Conservation (phyloP, 30 jellyfish, hydroid and myxozoan genomes). For the Chironex yamaguchii region DNA sequence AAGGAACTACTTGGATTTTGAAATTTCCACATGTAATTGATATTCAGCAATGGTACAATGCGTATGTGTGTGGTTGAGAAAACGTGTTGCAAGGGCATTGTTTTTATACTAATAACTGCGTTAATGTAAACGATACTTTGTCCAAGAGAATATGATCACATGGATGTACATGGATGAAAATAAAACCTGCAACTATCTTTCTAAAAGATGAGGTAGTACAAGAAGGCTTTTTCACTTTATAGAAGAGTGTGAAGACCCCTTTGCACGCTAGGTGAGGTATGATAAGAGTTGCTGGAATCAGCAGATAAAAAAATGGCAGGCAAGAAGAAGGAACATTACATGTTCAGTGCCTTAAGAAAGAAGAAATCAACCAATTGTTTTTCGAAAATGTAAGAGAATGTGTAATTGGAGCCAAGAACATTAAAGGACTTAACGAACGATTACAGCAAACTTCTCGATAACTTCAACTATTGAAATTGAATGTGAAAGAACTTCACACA, state of each 20-base stretch:
- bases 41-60: no score
- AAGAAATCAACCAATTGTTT: conserved; percentile 18
- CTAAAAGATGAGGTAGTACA: conserved; percentile 19
- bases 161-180: conserved; percentile 14
- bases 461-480: not conserved
- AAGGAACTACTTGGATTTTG: no score
- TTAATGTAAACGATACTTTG: conserved; percentile 14
- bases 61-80: not conserved
- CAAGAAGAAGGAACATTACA: conserved; percentile 9
- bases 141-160: conserved; percentile 15
- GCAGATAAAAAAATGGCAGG: not conserved
- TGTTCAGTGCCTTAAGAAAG: not conserved
- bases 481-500: not conserved
- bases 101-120: conserved; percentile 10
- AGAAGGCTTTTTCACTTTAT: not conserved
- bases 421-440: conserved; percentile 1
- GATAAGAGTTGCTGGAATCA: conserved; percentile 33
- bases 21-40: no score
- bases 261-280: conserved; percentile 13
- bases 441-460: not conserved
- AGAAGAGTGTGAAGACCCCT: conserved; percentile 13
- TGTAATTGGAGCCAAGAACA: conserved; percentile 15
- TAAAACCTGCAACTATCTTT: conserved; percentile 6
- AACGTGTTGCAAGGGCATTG: conserved; percentile 19
- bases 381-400: not conserved